Percentiles rank a stretch among this genome's conserved stretches.
phyloP scores from a whole-genome alignment of 2,888 invertebrate genomes.

The Cecidostiba fungosa region DNA sequence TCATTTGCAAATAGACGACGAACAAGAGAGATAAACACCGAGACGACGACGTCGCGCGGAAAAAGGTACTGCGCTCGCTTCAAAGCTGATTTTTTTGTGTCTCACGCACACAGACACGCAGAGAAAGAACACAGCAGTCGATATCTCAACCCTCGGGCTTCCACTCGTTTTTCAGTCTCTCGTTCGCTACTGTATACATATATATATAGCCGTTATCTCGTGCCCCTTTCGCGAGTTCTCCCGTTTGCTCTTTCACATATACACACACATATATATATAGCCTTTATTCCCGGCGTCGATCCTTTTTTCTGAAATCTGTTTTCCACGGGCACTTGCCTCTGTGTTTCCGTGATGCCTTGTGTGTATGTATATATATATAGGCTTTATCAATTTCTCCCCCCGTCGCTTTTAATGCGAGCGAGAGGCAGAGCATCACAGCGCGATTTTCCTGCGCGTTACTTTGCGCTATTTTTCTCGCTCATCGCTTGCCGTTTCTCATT shows the following conservation, averaged over 20 bases:
- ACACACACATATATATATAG: not conserved
- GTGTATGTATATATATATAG: not conserved
- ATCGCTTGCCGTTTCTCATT: not conserved
- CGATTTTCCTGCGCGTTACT: not conserved
- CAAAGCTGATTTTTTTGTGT: conserved; percentile 13
- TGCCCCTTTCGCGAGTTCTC: not conserved
- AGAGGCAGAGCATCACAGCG: no score
- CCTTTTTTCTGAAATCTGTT: conserved; percentile 12
- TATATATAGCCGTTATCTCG: not conserved
- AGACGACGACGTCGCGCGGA: not conserved
- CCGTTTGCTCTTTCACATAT: not conserved
- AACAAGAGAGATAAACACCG: not conserved
- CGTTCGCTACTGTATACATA: not conserved
- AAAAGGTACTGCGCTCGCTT: not conserved
- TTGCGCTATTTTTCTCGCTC: conserved; percentile 5
- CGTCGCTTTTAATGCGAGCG: not conserved
- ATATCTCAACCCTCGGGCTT: conserved; percentile 25
- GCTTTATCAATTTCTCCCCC: not conserved
- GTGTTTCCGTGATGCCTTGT: not conserved
- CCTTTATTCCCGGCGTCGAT: not conserved
- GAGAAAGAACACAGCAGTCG: not conserved
- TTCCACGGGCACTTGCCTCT: conserved; percentile 1
- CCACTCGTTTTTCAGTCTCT: conserved; percentile 18
- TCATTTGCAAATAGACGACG: conserved; percentile 15
- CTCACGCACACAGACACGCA: not conserved